Evolutionary conservation across 2,888 invertebrate species (phyloP), one percentile per base, ranked within the genome.

Genomic region (Eristalis tenax): DNA sequence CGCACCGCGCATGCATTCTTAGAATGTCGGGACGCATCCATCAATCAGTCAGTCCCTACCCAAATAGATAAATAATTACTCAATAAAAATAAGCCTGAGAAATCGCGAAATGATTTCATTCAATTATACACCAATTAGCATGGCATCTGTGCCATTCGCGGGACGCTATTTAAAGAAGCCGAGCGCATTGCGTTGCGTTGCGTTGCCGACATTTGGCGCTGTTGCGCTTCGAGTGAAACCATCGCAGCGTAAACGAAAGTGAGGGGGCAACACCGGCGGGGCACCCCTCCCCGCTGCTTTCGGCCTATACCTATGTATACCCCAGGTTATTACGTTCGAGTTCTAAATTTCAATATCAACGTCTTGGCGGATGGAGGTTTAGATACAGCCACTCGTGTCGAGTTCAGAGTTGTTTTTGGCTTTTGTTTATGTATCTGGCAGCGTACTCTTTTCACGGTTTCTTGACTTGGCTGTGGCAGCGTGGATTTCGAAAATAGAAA

Each of bases 91-190:
- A 76, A 83, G 56, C 71, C 73, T 61, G 66, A 80, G 64, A 66
- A 71, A 83, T 83, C 79, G 83, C 79, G 64, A 80, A 87, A 79
- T 83, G 81, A 88, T 84, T 88, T 77, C 84, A 84, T 84, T 84
- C 81, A 88, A 88, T 88, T 88, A 84, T 84, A 80, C 70, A 88
- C 77, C 88, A 88, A 88, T 88, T 88, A 88, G 88, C 81, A 84
- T 50, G 80, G 88, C 84, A 88, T 88, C 84, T 84, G 80, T 81
- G 88, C 84, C 77, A 88, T 87, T 75, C 77, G 22, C 59, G 66
- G 3, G 68, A 50, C 50, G 61, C 64, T 87, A 83, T 87, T 83
- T 87, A 23, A 35, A 83, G 80, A 70, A 68, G 63, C 11, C 13
- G 2, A 56, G 10, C 0, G 23, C 23, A 23, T 26, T 26, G 59